A percentile compares a stretch with the other conserved stretches of the same genome.
Conservation (phyloP, 2,797 vertebrate species). For the Lagocephalus sceleratus region DNA sequence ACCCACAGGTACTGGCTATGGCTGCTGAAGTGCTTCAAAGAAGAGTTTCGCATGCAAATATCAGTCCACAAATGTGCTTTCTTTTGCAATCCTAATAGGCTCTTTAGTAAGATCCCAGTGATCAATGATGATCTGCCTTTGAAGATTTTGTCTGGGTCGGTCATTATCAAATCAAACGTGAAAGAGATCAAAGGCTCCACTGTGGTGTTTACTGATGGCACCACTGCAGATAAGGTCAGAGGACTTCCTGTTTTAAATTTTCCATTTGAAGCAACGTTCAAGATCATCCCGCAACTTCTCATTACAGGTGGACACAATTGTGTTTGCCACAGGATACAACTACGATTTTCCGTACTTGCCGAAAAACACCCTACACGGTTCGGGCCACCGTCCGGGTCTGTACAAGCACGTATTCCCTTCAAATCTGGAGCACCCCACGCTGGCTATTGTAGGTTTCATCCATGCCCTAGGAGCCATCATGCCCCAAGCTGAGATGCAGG, state of each 20-base stretch:
- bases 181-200: conserved; percentile 68
- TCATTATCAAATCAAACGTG: conserved; percentile 73
- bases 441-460: conserved; percentile 76
- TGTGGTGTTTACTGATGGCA: conserved; percentile 75
- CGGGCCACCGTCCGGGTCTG: conserved; percentile 65
- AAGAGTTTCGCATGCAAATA: too few species aligned
- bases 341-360: conserved; percentile 74
- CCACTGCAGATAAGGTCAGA: conserved; percentile 61
- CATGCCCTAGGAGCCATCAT: conserved; percentile 75
- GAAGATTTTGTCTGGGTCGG: conserved; percentile 67
- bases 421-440: conserved; percentile 65
- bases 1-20: conserved; percentile 78
- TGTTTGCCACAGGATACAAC: conserved; percentile 78
- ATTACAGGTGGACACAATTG: conserved; percentile 62
- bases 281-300: neutral
- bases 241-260: neutral
- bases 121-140: conserved; percentile 75
- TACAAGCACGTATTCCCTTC: conserved; percentile 77
- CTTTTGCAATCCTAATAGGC: conserved; percentile 35
- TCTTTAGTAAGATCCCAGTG: conserved; percentile 73
- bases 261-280: neutral
- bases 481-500: conserved; percentile 75
- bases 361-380: conserved; percentile 39
- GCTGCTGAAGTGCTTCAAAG: too few species aligned
- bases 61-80: neutral